phyloP scores from a whole-genome alignment of 2,797 vertebrate species.

The Dryobates pubescens region DNA sequence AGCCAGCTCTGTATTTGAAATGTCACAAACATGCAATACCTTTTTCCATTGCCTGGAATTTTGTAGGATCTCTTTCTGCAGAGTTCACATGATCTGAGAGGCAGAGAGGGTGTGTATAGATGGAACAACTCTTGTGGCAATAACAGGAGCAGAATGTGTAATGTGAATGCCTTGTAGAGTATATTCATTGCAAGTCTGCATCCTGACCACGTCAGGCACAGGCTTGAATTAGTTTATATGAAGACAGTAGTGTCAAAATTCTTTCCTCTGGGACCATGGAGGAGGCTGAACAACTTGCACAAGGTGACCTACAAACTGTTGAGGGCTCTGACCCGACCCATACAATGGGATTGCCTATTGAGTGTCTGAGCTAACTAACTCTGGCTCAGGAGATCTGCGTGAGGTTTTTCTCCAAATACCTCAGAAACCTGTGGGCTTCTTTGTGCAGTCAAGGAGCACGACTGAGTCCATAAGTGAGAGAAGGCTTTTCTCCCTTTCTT shows the following conservation, averaged over 20 bases:
- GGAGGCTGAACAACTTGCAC: background rate
- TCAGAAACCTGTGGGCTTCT: background rate
- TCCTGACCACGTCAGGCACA: background rate
- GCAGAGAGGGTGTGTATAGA: background rate
- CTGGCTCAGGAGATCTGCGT: background rate
- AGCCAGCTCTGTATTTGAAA: background rate
- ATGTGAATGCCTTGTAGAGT: background rate
- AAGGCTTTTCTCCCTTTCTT: background rate
- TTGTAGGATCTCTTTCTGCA: background rate
- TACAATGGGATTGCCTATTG: fast-evolving
- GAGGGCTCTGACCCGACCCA: background rate
- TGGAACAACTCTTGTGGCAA: background rate
- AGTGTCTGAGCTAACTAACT: background rate
- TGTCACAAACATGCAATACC: background rate
- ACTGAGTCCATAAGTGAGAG: background rate
- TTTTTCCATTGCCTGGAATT: background rate
- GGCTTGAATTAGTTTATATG: background rate
- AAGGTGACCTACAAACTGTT: background rate
- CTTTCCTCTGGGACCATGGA: background rate
- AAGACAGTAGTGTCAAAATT: background rate
- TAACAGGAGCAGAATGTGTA: background rate
- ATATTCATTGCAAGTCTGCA: background rate
- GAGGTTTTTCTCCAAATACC: background rate
- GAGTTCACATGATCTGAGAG: background rate
- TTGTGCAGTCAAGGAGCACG: background rate